These are phyloP conservation scores for Macrobrachium rosenbergii DNA, from an alignment of 1,140 invertebrate species.

Conservation along the genomic window DNA sequence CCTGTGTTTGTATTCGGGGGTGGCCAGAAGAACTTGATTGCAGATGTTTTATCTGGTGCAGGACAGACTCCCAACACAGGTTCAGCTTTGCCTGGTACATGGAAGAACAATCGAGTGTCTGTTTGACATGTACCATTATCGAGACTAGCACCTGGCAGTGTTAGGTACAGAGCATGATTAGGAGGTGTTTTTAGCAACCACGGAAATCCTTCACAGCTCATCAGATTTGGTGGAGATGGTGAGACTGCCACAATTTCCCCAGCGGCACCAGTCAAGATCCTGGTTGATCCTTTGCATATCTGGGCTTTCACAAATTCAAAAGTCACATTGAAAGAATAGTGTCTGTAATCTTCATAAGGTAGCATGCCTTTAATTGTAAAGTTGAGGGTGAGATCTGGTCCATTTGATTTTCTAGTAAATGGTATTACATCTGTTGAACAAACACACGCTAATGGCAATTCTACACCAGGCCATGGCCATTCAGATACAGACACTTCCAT, in stretches of 20 bases:
- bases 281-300: conserved; percentile 54
- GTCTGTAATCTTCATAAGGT: conserved; percentile 79
- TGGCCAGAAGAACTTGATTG: conserved; percentile 58
- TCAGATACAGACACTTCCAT: conserved; percentile 56
- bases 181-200: conserved; percentile 67
- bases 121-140: conserved; percentile 65
- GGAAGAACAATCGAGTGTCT: conserved; percentile 63
- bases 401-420: conserved; percentile 64
- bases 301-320: conserved; percentile 68
- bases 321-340: conserved; percentile 78
- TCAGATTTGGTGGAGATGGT: conserved; percentile 5
- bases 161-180: conserved; percentile 74
- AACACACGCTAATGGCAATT: conserved; percentile 66
- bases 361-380: conserved; percentile 77
- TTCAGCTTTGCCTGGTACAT: conserved; percentile 62
- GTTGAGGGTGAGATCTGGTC: conserved; percentile 68
- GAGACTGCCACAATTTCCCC: conserved; percentile 59
- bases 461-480: conserved; percentile 62
- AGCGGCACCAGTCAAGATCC: conserved; percentile 49
- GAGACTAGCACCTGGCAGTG: conserved; percentile 71
- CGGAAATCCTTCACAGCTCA: conserved; percentile 55
- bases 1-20: conserved; percentile 22
- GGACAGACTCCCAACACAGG: conserved; percentile 65
- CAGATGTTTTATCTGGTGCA: conserved; percentile 43
- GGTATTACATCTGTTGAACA: conserved; percentile 66